phyloP scores from a whole-genome alignment of 2,888 invertebrate species.

The Dicyrtoma fusca region DNA sequence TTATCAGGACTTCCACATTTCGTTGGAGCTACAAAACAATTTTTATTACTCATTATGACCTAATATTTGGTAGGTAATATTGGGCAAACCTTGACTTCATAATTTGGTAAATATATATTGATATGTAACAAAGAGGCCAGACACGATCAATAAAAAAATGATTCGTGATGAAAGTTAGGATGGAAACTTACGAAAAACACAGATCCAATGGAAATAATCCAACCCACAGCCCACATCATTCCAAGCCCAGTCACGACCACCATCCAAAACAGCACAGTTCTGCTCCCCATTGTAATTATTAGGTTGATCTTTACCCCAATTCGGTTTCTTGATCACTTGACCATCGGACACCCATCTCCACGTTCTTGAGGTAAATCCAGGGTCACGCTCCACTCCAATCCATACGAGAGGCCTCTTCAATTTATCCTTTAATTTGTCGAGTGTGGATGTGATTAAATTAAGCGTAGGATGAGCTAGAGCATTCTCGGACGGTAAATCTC shows the following conservation, averaged over 20 bases:
- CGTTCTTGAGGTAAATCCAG: conserved; percentile 76
- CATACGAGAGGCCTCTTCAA: conserved; percentile 85
- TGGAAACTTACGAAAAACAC: conserved; percentile 60
- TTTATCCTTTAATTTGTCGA: conserved; percentile 77
- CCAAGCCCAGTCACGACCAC: conserved; percentile 88
- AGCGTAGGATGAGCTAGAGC: conserved; percentile 56
- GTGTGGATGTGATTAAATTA: conserved; percentile 57
- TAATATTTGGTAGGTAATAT: conserved; percentile 17
- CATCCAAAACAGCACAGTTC: conserved; percentile 91
- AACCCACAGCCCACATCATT: conserved; percentile 93
- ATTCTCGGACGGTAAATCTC: conserved; percentile 56
- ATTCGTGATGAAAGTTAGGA: conserved; percentile 20
- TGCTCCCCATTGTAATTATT: conserved; percentile 95
- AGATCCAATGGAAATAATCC: conserved; percentile 90
- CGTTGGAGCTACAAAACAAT: conserved; percentile 70
- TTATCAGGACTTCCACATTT: conserved; percentile 88
- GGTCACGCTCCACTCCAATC: conserved; percentile 89
- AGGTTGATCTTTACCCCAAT: conserved; percentile 93
- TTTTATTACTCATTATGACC: background rate
- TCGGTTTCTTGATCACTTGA: conserved; percentile 74
- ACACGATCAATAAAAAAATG: conserved; percentile 1
- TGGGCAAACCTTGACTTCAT: background rate
- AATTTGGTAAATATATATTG: too few relatives aligned
- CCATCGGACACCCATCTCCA: conserved; percentile 94
- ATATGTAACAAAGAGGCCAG: too few relatives aligned